A percentile compares a stretch with the other conserved stretches of the same genome.
Evolutionary conservation across 2,888 invertebrate genomes (phyloP).

Genomic region (Galerucella calmariensis): DNA sequence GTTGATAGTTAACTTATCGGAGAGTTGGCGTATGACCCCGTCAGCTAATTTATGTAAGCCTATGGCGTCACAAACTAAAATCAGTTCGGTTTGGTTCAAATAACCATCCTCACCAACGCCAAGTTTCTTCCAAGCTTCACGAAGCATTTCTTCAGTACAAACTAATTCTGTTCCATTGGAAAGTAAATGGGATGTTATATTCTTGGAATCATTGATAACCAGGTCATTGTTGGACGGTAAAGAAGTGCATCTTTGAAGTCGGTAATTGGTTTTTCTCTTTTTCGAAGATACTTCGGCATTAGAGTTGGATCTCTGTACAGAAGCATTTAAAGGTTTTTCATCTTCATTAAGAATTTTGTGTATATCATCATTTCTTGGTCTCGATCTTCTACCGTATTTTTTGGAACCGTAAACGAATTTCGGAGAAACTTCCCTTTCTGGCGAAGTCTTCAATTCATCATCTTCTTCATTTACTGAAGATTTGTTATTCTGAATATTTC

Average conservation of each 20-base stretch:
- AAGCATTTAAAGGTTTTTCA: slow-evolving; percentile 56
- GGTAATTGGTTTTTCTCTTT: slow-evolving; percentile 65
- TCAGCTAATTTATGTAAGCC: slow-evolving; percentile 74
- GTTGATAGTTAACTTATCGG: slow-evolving; percentile 73
- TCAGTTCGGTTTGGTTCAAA: slow-evolving; percentile 73
- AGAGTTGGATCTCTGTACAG: slow-evolving; percentile 69
- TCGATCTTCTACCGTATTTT: slow-evolving; percentile 79
- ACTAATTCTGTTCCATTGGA: slow-evolving; percentile 56
- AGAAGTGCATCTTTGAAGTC: slow-evolving; percentile 70
- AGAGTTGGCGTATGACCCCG: slow-evolving; percentile 73
- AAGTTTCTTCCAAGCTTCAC: slow-evolving; percentile 73
- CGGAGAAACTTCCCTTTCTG: slow-evolving; percentile 78
- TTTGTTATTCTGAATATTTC: slow-evolving; percentile 62
- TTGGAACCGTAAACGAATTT: slow-evolving; percentile 79
- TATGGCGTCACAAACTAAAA: slow-evolving; percentile 74
- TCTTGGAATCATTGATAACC: slow-evolving; percentile 56
- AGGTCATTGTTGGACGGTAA: slow-evolving; percentile 64
- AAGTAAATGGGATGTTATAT: slow-evolving; percentile 44
- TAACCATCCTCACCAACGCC: slow-evolving; percentile 72
- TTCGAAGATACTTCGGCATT: slow-evolving; percentile 68
- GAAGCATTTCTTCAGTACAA: slow-evolving; percentile 71
- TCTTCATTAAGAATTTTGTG: slow-evolving; percentile 61
- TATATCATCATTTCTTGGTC: slow-evolving; percentile 68
- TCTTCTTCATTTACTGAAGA: slow-evolving; percentile 45
- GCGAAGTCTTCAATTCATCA: slow-evolving; percentile 62